These are phyloP conservation scores for Harpegnathos saltator DNA, from an alignment of 1,140 invertebrate genomes.

Conservation along the genomic window DNA sequence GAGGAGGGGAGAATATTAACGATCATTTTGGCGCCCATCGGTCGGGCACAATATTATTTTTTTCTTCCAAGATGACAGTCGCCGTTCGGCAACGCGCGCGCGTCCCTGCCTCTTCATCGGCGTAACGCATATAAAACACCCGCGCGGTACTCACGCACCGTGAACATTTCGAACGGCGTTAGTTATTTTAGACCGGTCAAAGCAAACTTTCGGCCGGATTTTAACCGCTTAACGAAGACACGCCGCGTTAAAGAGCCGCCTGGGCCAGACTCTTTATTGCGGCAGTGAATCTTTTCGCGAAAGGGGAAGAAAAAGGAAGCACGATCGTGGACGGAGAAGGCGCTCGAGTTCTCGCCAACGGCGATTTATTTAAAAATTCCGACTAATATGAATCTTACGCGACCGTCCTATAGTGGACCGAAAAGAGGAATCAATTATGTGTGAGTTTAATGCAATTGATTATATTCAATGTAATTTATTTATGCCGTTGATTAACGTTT, in stretches of 20 bases:
- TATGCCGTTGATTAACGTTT: too few relatives aligned
- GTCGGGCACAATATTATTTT: slow-evolving; percentile 63
- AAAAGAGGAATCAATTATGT: too few relatives aligned
- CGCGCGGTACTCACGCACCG: slow-evolving; percentile 64
- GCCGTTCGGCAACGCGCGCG: not conserved
- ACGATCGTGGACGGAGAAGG: slow-evolving; percentile 1
- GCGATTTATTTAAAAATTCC: not conserved
- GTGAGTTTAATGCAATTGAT: too few relatives aligned
- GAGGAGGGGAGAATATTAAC: slow-evolving; percentile 45
- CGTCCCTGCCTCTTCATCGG: slow-evolving; percentile 23
- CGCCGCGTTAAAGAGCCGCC: slow-evolving; percentile 78
- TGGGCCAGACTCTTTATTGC: slow-evolving; percentile 77
- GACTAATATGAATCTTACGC: too few relatives aligned
- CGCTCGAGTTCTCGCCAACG: not conserved
- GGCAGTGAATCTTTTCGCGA: slow-evolving; percentile 78
- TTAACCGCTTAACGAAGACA: slow-evolving; percentile 81
- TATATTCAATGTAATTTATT: too few relatives aligned
- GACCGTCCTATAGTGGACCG: too few relatives aligned
- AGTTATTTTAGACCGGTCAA: slow-evolving; percentile 84
- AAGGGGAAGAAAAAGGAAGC: slow-evolving; percentile 67
- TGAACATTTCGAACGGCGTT: slow-evolving; percentile 81
- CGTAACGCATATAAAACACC: slow-evolving; percentile 41
- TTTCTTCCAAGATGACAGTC: slow-evolving; percentile 42
- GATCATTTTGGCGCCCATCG: slow-evolving; percentile 69
- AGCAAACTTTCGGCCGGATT: slow-evolving; percentile 81